Base-by-base conservation (phyloP, 2,113 vertebrate species). In the Channa maculata region DNA sequence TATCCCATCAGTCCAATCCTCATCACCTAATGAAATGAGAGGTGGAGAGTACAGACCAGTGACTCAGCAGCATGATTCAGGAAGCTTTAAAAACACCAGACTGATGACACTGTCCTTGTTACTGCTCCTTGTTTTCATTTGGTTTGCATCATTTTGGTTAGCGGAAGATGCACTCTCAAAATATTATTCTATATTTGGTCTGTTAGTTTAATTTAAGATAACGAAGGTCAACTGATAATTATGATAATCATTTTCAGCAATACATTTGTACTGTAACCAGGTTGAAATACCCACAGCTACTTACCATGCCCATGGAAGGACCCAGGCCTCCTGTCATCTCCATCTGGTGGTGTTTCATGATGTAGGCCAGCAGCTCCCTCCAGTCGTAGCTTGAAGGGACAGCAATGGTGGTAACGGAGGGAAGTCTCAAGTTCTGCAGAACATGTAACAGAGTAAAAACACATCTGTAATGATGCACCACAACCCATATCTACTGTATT, bases 1-100 rank as follows among this genome's bases (percentile, higher is more conserved):
- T 93, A 94, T 78, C 98, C 98, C 96, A 99, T 95, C 82, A 99
- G 91, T 60, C 98, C 98, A 0, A 99, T 95, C n/a, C 98, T 94
- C 45, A 99, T 93, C 63, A 99, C 96, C 98, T 99, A 84, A 77
- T 62, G 82, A 57, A 78, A 62, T 84, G 24, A 73, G 52, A 69
- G 43, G 38, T 62, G 24, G 14, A 57, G 61, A 72, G 61, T 1
- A 58, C 1, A 72, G 48, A 38, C 55, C 43, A 71, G 50, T 70
- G 79, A 83, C 48, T 86, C 71, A 74, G 69, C 79, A 65, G 64
- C 11, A 59, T 65, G 50, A 71, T 41, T 51, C n/a, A 82, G 61
- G 63, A 38, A 66, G 62, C 50, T 48, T 43, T 70, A n/a, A 10
- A 65, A 14, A 65, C 49, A 57, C 41, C 51, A 43, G 39, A 49